phyloP scores from a whole-genome alignment of 2,888 invertebrate species.

The Agrypnus murinus region DNA sequence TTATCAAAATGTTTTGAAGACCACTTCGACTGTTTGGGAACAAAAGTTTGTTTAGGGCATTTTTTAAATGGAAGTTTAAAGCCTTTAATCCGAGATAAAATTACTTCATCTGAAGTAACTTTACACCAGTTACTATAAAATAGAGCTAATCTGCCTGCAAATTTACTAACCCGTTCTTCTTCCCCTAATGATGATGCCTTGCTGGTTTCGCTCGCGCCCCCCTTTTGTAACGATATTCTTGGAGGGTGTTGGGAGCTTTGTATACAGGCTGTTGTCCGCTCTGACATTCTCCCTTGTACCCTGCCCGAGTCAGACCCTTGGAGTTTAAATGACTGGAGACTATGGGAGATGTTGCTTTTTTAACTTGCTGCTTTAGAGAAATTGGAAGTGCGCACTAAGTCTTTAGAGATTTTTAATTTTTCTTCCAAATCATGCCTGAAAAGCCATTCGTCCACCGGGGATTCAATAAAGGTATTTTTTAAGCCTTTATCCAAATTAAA shows the following conservation, averaged over 20 bases:
- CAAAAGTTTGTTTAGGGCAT: background rate
- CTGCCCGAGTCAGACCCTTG: slow-evolving; percentile 40
- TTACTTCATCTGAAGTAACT: background rate
- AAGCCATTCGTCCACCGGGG: background rate
- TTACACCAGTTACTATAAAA: too few species aligned
- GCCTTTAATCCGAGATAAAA: slow-evolving; percentile 1
- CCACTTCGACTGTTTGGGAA: background rate
- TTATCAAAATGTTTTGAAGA: background rate
- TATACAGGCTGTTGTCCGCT: slow-evolving; percentile 13
- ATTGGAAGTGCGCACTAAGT: too few species aligned
- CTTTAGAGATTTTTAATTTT: too few species aligned
- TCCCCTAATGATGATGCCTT: too few species aligned
- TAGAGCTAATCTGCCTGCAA: too few species aligned
- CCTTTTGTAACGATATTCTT: background rate
- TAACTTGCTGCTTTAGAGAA: too few species aligned
- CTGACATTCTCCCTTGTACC: slow-evolving; percentile 15
- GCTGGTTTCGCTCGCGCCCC: background rate
- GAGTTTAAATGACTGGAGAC: slow-evolving; percentile 29
- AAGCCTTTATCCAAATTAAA: background rate
- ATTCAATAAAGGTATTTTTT: background rate
- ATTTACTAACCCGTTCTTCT: too few species aligned
- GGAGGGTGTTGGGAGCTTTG: background rate
- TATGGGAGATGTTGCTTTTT: background rate
- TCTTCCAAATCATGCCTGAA: background rate
- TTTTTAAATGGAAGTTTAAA: slow-evolving; percentile 12